Conservation (phyloP, 1,140 invertebrate species). For the Drosophila micromelanica region DNA sequence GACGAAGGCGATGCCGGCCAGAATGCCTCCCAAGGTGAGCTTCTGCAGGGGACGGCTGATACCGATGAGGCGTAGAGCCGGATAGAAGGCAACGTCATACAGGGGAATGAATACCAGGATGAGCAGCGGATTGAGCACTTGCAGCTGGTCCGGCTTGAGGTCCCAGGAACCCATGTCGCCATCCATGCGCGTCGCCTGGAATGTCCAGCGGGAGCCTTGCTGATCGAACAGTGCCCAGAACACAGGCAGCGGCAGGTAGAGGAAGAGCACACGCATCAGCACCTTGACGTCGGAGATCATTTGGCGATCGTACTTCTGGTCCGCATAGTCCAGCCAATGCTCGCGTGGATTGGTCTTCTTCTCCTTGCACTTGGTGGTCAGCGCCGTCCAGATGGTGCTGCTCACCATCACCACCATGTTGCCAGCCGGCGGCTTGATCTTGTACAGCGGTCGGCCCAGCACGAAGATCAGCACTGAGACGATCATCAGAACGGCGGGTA, state of each 20-base stretch:
- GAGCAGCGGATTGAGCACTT: conserved; percentile 91
- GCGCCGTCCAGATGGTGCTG: conserved; percentile 90
- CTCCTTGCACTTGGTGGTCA: conserved; percentile 87
- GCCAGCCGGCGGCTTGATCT: conserved; percentile 91
- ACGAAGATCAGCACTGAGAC: conserved; percentile 93
- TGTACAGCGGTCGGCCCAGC: conserved; percentile 91
- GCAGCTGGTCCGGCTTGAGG: conserved; percentile 93
- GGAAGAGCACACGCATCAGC: conserved; percentile 88
- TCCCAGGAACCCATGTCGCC: conserved; percentile 89
- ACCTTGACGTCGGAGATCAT: conserved; percentile 90
- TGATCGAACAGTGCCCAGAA: conserved; percentile 94
- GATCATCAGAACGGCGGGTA: conserved; percentile 94
- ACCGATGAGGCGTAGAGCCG: conserved; percentile 85
- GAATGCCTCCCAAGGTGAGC: conserved; percentile 90
- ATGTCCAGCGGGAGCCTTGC: conserved; percentile 96
- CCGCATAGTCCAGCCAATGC: conserved; percentile 94
- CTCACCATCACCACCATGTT: conserved; percentile 93
- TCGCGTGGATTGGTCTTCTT: conserved; percentile 85
- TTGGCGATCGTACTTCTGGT: conserved; percentile 88
- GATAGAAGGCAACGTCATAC: conserved; percentile 91
- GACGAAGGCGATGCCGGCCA: conserved; percentile 94
- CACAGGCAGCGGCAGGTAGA: conserved; percentile 92
- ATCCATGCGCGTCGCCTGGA: conserved; percentile 96
- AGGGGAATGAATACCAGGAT: conserved; percentile 92
- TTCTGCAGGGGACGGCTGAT: conserved; percentile 85